Evolutionary conservation across 1,140 invertebrate species (phyloP), one percentile per base, ranked within the genome.

Genomic region (Zaprionus inermis): DNA sequence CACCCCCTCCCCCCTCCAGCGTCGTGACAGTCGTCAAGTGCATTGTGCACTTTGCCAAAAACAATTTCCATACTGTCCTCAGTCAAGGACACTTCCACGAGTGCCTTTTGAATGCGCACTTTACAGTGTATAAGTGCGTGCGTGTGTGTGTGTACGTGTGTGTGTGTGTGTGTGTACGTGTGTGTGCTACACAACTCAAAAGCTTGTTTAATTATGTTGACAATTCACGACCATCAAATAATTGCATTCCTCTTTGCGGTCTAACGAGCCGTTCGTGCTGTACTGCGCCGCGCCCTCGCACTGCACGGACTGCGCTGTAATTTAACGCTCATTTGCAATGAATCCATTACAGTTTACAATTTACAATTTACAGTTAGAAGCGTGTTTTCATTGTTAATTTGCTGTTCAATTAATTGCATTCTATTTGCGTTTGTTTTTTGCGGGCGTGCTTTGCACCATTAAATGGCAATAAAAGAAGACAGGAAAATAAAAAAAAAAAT

Each of bases 41-140:
- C 79, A 83, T 88, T 88, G 83, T 88, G 79, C 83, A 88, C 83
- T 88, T 88, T 88, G 83, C 84, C 85, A 88, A 88, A 86, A 88
- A 88, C 83, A 83, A 88, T 88, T 89, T 80, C 46, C 73, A 69
- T 69, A 72, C 49, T 66, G 70, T 32, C 63, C 66, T 57, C 66
- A 66, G 55, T 76, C 73, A 76, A 76, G 73, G 73, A 59, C 73
- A 72, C 73, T 66, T 56, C 30, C 24, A 30, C 11, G 56, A 59
- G 38, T 44, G 34, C 55, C 55, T 36, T 57, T 20, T 57, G 32
- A 22, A 28, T 18, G 44, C 10, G 44, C 44, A 22, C 44, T 49
- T 49, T 5, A 28, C 10, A 36, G 51, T 64, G 38, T 44, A 44
- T 18, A 11, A 64, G 61, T 54, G 51, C 3, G 24, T 30, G 22